Evolutionary conservation across 2,113 vertebrate species (phyloP).

Genomic region (Sinocyclocheilus rhinocerous): DNA sequence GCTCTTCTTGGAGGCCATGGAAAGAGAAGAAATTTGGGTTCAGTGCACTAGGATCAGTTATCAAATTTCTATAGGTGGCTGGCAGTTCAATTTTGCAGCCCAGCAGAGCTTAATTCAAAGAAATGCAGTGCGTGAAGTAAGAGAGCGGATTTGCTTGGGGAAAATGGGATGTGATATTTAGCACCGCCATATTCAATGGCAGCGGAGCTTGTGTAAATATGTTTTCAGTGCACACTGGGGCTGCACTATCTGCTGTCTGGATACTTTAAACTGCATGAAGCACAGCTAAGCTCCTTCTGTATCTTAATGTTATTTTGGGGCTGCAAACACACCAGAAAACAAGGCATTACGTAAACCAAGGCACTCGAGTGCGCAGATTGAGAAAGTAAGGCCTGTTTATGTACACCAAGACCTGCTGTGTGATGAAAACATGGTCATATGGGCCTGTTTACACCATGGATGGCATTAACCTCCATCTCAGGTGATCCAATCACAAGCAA

Average conservation of each 20-base stretch:
- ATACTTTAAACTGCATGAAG: slow-evolving; percentile 12
- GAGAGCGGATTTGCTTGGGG: slow-evolving; percentile 44
- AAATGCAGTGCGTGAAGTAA: slow-evolving; percentile 42
- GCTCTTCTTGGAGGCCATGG: slow-evolving; percentile 46
- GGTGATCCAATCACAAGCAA: no score
- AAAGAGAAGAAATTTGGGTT: slow-evolving; percentile 63
- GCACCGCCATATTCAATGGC: slow-evolving; percentile 40
- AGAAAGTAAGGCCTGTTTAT: background rate
- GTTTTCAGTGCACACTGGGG: slow-evolving; percentile 37
- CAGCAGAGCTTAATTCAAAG: slow-evolving; percentile 68
- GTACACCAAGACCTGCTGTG: background rate
- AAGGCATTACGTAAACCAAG: background rate
- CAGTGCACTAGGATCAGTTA: slow-evolving; percentile 59
- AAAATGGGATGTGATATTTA: slow-evolving; percentile 54
- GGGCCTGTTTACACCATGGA: background rate
- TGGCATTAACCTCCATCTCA: background rate
- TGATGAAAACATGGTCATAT: background rate
- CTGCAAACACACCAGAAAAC: background rate
- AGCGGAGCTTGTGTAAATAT: slow-evolving; percentile 24
- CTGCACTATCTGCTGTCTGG: slow-evolving; percentile 27
- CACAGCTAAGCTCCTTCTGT: slow-evolving; percentile 12
- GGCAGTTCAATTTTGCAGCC: slow-evolving; percentile 71
- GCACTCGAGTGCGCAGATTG: background rate
- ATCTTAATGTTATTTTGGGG: slow-evolving; percentile 24
- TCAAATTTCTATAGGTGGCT: slow-evolving; percentile 65